Evolutionary conservation across 23 tunicate species (phyloP).

Genomic region (Halocynthia aurantium): DNA sequence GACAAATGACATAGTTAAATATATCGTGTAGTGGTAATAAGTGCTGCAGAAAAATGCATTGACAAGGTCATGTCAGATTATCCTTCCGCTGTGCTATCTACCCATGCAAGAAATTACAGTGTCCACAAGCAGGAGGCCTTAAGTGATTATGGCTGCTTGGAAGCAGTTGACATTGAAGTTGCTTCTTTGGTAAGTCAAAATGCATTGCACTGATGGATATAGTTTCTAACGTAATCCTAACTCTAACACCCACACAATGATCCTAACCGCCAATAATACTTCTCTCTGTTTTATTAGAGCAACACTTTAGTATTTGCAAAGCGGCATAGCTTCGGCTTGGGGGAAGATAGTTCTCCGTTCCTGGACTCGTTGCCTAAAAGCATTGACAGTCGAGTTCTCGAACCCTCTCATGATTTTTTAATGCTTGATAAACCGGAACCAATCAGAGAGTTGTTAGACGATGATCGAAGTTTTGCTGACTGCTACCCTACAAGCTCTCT

Average conservation of each 20-base stretch:
- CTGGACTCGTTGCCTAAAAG: neutral
- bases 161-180: constrained; percentile 29
- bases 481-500: neutral
- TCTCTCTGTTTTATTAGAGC: no score
- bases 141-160: constrained; percentile 34
- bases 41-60: no score
- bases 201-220: no score
- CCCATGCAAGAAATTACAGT: neutral
- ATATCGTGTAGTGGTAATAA: no score
- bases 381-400: neutral
- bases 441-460: neutral
- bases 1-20: no score
- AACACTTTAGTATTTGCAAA: no score
- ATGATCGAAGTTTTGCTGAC: neutral
- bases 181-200: neutral
- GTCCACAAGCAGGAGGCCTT: constrained; percentile 20
- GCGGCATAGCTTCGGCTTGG: no score
- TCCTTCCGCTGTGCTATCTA: neutral
- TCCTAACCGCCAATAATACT: no score
- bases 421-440: neutral
- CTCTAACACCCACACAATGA: no score
- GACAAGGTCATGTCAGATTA: neutral
- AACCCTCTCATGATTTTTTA: constrained; percentile 7
- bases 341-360: no score
- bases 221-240: no score